Percentiles rank a stretch among this genome's conserved stretches.
Conservation (phyloP, 2,888 invertebrate species). For the Sesia bembeciformis region DNA sequence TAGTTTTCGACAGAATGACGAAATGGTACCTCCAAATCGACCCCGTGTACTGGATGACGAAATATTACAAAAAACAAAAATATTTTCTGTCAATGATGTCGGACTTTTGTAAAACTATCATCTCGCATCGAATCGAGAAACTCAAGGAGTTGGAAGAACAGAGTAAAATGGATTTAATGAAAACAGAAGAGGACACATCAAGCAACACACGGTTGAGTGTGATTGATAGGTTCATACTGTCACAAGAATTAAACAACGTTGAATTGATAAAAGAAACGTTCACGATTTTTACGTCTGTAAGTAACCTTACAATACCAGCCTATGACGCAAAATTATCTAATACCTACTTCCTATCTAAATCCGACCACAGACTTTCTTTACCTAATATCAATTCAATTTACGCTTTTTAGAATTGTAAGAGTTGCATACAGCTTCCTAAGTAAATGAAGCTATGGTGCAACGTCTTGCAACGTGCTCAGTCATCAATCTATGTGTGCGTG, state of each 20-base stretch:
- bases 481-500: no score
- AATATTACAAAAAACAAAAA: conserved; percentile 15
- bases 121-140: conserved; percentile 22
- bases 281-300: conserved; percentile 56
- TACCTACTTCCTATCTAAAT: no score
- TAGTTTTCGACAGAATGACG: conserved; percentile 48
- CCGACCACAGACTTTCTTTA: no score
- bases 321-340: background rate
- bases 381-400: no score
- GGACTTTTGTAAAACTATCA: conserved; percentile 22
- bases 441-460: no score
- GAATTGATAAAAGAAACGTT: conserved; percentile 42
- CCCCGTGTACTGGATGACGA: conserved; percentile 37
- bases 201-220: conserved; percentile 40
- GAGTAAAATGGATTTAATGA: conserved; percentile 19
- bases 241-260: conserved; percentile 27
- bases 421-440: no score
- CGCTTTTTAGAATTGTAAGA: no score
- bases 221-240: conserved; percentile 49
- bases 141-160: conserved; percentile 20
- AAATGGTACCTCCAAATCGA: conserved; percentile 56
- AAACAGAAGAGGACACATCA: conserved; percentile 26
- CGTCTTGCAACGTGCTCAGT: no score
- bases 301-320: conserved; percentile 6
- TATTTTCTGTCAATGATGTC: conserved; percentile 15